These are phyloP conservation scores for Eulemur rubriventer DNA, from an alignment of 2,797 vertebrate genomes.

Conservation along the genomic window DNA sequence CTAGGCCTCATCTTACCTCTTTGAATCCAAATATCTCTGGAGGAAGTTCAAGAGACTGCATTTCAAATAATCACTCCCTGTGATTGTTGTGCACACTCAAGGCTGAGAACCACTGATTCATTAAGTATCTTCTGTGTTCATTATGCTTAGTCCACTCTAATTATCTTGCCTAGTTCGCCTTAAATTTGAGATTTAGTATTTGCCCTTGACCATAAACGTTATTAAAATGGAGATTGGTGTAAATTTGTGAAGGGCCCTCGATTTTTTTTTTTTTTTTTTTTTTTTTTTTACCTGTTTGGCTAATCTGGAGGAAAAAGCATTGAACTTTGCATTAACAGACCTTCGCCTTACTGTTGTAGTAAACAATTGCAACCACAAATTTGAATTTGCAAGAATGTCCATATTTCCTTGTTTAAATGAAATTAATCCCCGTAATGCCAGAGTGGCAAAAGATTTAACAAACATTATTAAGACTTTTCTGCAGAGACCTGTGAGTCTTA, in stretches of 20 bases:
- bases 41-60: not conserved
- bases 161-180: not conserved
- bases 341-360: not conserved
- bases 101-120: conserved; percentile 4
- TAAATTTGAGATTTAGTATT: conserved; percentile 31
- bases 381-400: not conserved
- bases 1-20: not conserved
- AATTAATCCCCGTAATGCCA: not conserved
- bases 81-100: not conserved
- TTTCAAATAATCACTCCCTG: not conserved
- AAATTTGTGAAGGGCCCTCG: not conserved
- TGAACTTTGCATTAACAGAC: not conserved
- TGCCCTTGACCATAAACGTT: conserved; percentile 37
- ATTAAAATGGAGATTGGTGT: conserved; percentile 26
- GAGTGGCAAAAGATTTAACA: conserved; percentile 20
- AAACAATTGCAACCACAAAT: not conserved
- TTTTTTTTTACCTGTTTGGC: conserved; percentile 17
- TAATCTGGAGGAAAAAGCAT: not conserved
- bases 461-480: conserved; percentile 6
- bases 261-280: conserved; percentile 42
- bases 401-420: not conserved
- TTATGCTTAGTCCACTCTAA: conserved; percentile 10
- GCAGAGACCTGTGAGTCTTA: not conserved
- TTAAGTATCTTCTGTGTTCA: conserved; percentile 5
- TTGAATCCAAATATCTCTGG: not conserved